Percentiles rank a stretch among this genome's conserved stretches.
These are phyloP conservation scores for Platichthys flesus DNA, from an alignment of 2,113 vertebrate species.

Conservation along the genomic window DNA sequence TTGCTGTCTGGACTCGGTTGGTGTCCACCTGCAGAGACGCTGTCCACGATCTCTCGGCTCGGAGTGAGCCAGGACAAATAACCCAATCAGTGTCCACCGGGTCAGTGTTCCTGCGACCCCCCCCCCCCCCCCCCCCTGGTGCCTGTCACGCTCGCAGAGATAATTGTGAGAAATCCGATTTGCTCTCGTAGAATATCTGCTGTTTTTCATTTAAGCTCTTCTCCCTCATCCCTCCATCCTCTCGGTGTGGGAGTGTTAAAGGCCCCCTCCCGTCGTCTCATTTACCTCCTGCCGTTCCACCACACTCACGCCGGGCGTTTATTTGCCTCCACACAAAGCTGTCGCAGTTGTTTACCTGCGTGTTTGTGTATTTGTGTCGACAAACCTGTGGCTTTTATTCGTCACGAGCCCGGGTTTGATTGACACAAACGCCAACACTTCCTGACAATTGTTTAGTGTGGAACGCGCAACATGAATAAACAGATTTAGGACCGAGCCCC, in stretches of 20 bases:
- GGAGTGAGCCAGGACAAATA: constrained; percentile 93
- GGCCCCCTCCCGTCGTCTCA: constrained; percentile 64
- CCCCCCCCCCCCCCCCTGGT: constrained; percentile 80
- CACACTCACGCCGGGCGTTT: constrained; percentile 24
- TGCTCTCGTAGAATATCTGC: constrained; percentile 83
- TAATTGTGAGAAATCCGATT: constrained; percentile 99
- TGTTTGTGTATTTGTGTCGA: constrained; percentile 6
- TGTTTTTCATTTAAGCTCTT: constrained; percentile 87
- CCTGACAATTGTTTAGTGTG: constrained; percentile 28
- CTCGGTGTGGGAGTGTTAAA: constrained; percentile 58
- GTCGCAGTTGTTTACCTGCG: neutral
- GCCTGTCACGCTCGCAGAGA: constrained; percentile 93
- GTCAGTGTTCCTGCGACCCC: constrained; percentile 86
- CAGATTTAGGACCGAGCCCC: neutral
- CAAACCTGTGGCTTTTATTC: constrained; percentile 1
- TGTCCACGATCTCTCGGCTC: constrained; percentile 85
- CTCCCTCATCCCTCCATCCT: constrained; percentile 44
- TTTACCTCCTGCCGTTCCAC: constrained; percentile 69
- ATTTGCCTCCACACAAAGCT: constrained; percentile 34
- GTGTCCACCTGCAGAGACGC: constrained; percentile 87
- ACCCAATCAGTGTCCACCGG: constrained; percentile 91
- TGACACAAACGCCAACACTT: constrained; percentile 22
- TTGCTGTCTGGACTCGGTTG: constrained; percentile 8
- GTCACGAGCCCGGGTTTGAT: constrained; percentile 6
- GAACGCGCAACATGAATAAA: constrained; percentile 13